phyloP scores from a whole-genome alignment of 2,797 vertebrate genomes.

The Thalassophryne amazonica region DNA sequence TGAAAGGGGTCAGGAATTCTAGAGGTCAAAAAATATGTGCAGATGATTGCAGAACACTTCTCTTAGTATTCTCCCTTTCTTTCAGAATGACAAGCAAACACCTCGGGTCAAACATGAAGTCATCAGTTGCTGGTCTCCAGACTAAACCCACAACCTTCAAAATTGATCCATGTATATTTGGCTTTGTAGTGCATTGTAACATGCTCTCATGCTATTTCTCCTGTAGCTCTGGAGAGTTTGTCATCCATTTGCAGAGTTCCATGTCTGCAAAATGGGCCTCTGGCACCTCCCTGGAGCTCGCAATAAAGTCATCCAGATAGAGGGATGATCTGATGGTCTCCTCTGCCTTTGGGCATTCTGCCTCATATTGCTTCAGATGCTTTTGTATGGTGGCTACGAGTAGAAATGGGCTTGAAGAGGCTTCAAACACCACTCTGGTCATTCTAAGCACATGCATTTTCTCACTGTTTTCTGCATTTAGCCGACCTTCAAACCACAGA shows the following conservation, averaged over 20 bases:
- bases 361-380: neutral
- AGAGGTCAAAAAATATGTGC: neutral
- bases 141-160: neutral
- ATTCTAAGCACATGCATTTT: neutral
- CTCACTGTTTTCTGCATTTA: neutral
- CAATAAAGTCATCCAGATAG: conserved; percentile 4
- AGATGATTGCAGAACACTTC: neutral
- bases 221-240: neutral
- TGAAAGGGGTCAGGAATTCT: neutral
- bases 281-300: neutral
- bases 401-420: neutral
- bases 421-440: neutral
- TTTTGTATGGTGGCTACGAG: neutral
- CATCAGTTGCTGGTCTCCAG: neutral
- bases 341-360: neutral
- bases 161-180: neutral
- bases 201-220: neutral
- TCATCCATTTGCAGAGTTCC: neutral
- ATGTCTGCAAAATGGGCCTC: neutral
- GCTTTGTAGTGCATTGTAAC: neutral
- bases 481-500: neutral
- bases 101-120: conserved; percentile 1
- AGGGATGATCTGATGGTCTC: neutral
- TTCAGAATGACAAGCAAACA: neutral
- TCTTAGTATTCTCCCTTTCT: neutral